These are phyloP conservation scores for Limnephilus rhombicus DNA, from an alignment of 2,888 invertebrate genomes.

Conservation along the genomic window DNA sequence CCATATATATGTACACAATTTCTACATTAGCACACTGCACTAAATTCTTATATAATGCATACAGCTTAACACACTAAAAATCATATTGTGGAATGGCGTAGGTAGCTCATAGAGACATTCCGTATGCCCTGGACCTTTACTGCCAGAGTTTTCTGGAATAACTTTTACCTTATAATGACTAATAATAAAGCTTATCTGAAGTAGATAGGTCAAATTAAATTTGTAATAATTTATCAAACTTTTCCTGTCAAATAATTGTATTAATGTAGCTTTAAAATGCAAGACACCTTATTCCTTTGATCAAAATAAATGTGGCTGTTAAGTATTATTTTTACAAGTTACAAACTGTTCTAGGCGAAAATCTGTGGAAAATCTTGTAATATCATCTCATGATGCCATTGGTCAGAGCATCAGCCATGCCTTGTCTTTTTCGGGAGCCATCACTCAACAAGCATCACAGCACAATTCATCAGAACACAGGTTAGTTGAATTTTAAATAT, in stretches of 20 bases:
- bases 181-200: background rate
- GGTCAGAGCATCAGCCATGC: constrained; percentile 81
- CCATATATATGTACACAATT: background rate
- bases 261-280: background rate
- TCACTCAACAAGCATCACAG: constrained; percentile 76
- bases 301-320: background rate
- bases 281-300: background rate
- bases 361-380: constrained; percentile 81
- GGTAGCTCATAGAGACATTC: too few species aligned
- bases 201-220: background rate
- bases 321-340: background rate
- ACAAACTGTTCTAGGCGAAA: constrained; percentile 76
- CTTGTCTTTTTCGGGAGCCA: constrained; percentile 77
- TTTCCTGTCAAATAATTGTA: background rate
- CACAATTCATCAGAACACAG: constrained; percentile 73
- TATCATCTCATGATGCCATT: constrained; percentile 82
- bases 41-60: background rate
- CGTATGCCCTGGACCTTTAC: too few species aligned
- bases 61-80: too few species aligned
- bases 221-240: background rate
- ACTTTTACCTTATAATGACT: background rate
- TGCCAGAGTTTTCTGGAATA: background rate
- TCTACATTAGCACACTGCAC: background rate
- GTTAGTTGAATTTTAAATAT: constrained; percentile 68
- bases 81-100: too few species aligned